Base-by-base conservation (phyloP, 2,113 vertebrate genomes). In the Sander lucioperca region DNA sequence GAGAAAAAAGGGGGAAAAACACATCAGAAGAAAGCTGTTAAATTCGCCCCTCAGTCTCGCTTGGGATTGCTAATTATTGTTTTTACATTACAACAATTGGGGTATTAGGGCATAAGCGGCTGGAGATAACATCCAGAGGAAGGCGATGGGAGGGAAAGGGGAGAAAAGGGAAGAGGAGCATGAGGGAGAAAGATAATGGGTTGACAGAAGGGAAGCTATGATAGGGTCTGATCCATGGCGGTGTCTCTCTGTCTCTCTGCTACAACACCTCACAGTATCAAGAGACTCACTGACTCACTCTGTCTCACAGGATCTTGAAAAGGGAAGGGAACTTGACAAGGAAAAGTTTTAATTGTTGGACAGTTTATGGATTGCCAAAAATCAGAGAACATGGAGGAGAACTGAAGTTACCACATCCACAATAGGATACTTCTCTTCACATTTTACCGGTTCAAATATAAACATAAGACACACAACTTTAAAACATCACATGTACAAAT, bases 21-120 rank as follows among this genome's bases (percentile, higher is more conserved):
- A 89, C 85, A 91, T 84, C 88, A 92, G 86, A 94, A 91, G 87
- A 93, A 94, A 91, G 92, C 93, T 87, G 91, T 86, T 94, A 88
- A 94, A 93, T 92, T 93, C 79, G 50, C 89, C 89, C 88, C 91
- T 93, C 82, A 79, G 85, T 93, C 90, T 93, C 91, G 68, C 92
- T 92, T 87, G 93, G 93, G 93, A 92, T 95, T 94, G 92, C 91
- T 94, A 94, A 94, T 94, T 92, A 95, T 95, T 95, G 94, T 95
- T 96, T 95, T 94, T 90, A 89, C 85, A 92, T 90, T 83, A 92
- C 91, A 94, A 95, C 93, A 94, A 94, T 95, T 87, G 89, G 74
- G 90, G 94, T 91, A 92, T 94, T 95, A 94, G 91, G 92, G 90
- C 84, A 91, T 93, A 95, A 94, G 88, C 89, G 64, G 83, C 90